Conservation (phyloP, 1,140 invertebrate genomes). For the Heliconius hewitsoni region DNA sequence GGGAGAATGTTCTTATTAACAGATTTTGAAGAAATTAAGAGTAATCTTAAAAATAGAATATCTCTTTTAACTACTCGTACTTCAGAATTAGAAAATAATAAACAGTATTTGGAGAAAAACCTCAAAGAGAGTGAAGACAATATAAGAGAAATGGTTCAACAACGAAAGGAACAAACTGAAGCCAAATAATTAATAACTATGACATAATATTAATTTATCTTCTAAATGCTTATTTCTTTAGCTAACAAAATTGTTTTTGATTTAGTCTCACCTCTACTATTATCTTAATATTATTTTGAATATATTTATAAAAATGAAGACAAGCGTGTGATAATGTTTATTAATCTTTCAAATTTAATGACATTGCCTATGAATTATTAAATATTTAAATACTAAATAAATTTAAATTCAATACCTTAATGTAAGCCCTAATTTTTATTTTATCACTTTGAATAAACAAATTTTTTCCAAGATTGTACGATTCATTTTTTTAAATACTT, state of each 20-base stretch:
- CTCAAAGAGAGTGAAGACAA: constrained; percentile 93
- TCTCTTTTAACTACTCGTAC: constrained; percentile 86
- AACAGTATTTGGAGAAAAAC: constrained; percentile 88
- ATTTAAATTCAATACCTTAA: no score
- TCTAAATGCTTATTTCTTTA: neutral
- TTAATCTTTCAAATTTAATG: no score
- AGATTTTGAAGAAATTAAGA: constrained; percentile 84
- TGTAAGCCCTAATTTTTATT: no score
- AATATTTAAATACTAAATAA: no score
- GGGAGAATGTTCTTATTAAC: constrained; percentile 92
- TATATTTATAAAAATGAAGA: no score
- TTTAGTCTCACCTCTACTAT: neutral
- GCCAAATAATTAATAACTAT: constrained; percentile 36
- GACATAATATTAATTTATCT: neutral
- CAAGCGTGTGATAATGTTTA: no score
- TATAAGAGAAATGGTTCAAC: constrained; percentile 91
- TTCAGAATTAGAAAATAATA: constrained; percentile 87
- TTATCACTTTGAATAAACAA: no score
- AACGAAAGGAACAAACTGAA: constrained; percentile 82
- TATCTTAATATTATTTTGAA: neutral
- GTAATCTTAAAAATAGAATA: constrained; percentile 84
- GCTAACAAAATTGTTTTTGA: neutral
- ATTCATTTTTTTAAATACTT: no score
- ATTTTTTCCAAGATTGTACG: no score
- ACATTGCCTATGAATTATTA: no score